Percentiles rank a stretch among this genome's conserved stretches.
Conservation (phyloP, 2,797 vertebrate species). For the Rhynchonycteris naso region DNA sequence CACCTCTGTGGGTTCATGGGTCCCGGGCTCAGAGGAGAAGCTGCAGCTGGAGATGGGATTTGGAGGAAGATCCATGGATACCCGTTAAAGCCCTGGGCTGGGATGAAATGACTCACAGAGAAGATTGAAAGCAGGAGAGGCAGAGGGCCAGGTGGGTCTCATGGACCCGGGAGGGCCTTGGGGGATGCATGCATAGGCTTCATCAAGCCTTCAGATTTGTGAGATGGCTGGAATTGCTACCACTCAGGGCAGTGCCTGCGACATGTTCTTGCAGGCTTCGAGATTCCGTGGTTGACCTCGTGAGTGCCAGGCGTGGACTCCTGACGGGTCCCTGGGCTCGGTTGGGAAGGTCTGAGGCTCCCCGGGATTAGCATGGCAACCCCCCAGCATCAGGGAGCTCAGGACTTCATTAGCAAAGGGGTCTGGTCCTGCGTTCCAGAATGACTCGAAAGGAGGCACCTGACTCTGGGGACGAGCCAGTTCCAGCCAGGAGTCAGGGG, state of each 20-base stretch:
- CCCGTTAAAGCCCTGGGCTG: neutral
- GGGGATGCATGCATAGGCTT: rapidly evolving
- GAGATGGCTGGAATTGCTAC: neutral
- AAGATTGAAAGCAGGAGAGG: neutral
- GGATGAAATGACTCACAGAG: neutral
- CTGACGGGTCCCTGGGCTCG: neutral
- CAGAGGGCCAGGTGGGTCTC: neutral
- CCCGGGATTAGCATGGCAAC: no score
- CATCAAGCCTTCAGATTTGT: neutral
- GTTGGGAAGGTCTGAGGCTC: neutral
- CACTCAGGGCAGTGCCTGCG: neutral
- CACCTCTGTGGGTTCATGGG: neutral
- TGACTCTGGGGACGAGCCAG: neutral
- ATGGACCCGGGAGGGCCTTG: neutral
- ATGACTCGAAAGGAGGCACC: neutral
- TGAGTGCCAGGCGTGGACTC: neutral
- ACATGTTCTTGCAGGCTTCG: no score
- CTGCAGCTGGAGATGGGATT: no score
- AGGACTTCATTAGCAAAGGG: no score
- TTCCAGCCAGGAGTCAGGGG: neutral
- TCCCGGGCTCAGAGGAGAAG: neutral
- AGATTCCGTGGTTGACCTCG: neutral
- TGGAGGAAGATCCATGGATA: neutral
- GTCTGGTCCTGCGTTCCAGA: neutral
- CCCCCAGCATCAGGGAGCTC: neutral